phyloP scores from a whole-genome alignment of 2,113 vertebrate genomes.

The Syngnathoides biaculeatus region DNA sequence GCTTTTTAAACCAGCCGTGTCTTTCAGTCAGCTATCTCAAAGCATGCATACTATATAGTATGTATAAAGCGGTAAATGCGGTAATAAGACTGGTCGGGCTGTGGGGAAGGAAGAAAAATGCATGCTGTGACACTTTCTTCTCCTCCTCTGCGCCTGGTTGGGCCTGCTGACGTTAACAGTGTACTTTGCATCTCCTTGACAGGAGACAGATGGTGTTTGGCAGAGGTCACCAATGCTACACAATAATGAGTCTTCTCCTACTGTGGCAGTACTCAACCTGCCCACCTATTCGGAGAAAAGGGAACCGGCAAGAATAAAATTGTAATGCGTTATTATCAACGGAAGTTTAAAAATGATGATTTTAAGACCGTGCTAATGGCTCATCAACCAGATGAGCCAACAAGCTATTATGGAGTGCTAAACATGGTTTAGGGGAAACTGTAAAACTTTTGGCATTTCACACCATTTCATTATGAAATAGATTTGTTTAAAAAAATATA shows the following conservation, averaged over 20 bases:
- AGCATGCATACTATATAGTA: background rate
- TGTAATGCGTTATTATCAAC: slow-evolving; percentile 41
- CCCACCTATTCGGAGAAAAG: slow-evolving; percentile 54
- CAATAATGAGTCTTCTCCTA: slow-evolving; percentile 43
- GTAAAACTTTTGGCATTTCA: slow-evolving; percentile 49
- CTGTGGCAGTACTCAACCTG: slow-evolving; percentile 30
- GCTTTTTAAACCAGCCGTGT: background rate
- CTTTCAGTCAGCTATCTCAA: background rate
- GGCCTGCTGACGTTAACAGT: slow-evolving; percentile 14
- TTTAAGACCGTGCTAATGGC: slow-evolving; percentile 37
- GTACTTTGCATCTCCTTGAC: slow-evolving; percentile 43
- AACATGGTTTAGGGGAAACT: slow-evolving; percentile 39
- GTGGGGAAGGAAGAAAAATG: slow-evolving; percentile 14
- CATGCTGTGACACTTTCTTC: slow-evolving; percentile 6
- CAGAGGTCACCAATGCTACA: slow-evolving; percentile 51
- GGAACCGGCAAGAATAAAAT: slow-evolving; percentile 36
- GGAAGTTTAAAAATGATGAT: slow-evolving; percentile 47
- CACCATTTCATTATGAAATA: slow-evolving; percentile 53
- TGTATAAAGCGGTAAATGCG: background rate
- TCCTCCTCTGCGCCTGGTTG: slow-evolving; percentile 13
- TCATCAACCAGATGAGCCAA: slow-evolving; percentile 29
- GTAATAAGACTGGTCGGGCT: background rate
- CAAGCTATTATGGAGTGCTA: slow-evolving; percentile 34
- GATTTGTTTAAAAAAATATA: slow-evolving; percentile 23
- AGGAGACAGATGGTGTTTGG: slow-evolving; percentile 54